Conservation (phyloP, 2,888 invertebrate genomes). For the Crossocerus cetratus region DNA sequence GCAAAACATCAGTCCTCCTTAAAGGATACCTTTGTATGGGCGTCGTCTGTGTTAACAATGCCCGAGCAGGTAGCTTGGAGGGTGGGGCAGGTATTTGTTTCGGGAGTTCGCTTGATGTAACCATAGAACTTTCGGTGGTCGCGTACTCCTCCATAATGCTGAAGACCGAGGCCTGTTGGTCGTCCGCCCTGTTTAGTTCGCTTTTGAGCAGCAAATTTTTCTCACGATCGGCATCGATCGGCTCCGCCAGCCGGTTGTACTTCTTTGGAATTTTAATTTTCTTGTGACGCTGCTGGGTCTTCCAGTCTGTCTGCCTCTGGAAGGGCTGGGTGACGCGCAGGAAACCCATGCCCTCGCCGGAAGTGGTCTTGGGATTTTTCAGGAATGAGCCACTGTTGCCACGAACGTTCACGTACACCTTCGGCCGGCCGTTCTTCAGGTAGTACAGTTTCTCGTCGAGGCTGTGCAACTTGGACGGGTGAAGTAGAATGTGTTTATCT, state of each 20-base stretch:
- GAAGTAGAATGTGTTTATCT: constrained; percentile 46
- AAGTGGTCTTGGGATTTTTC: constrained; percentile 43
- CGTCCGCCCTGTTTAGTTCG: constrained; percentile 24
- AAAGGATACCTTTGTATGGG: constrained; percentile 68
- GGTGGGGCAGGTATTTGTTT: constrained; percentile 77
- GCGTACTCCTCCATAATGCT: constrained; percentile 48
- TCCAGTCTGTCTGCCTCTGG: constrained; percentile 48
- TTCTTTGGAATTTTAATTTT: constrained; percentile 63
- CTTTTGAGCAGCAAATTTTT: constrained; percentile 21
- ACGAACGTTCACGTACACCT: constrained; percentile 69
- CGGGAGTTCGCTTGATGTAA: constrained; percentile 76
- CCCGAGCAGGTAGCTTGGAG: constrained; percentile 59
- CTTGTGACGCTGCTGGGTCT: constrained; percentile 17
- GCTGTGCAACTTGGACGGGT: constrained; percentile 45
- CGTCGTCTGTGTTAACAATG: constrained; percentile 67
- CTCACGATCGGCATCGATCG: constrained; percentile 17
- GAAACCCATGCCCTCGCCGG: constrained; percentile 49
- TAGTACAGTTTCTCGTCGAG: constrained; percentile 69
- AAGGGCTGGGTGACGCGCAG: constrained; percentile 52
- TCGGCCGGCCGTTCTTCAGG: constrained; percentile 66
- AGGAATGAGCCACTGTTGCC: constrained; percentile 64
- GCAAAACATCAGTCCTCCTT: constrained; percentile 63
- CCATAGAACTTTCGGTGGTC: constrained; percentile 69
- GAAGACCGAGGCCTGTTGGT: constrained; percentile 25
- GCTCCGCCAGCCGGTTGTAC: constrained; percentile 50